Percentiles rank a stretch among this genome's conserved stretches.
These are phyloP conservation scores for Coronaproctus castanopsis DNA, from an alignment of 2,888 invertebrate species.

Conservation along the genomic window DNA sequence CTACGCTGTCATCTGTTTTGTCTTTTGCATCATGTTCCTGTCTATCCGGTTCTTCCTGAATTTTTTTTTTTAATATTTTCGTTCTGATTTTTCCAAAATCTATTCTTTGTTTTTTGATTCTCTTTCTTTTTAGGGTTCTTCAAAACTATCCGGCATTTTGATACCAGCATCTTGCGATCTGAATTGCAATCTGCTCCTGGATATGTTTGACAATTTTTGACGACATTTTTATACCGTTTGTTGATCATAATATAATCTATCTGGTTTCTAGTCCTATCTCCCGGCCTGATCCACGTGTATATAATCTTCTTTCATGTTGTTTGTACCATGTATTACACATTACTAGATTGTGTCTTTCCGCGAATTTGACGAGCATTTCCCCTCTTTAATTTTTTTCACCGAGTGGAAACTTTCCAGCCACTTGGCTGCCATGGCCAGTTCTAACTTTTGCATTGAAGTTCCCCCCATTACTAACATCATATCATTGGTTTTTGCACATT, in stretches of 20 bases:
- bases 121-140: too few species aligned
- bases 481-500: background rate
- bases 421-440: background rate
- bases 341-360: background rate
- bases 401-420: background rate
- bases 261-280: constrained; percentile 1
- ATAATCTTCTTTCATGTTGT: constrained; percentile 1
- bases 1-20: too few species aligned
- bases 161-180: background rate
- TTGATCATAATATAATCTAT: background rate
- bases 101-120: too few species aligned
- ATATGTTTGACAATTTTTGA: background rate
- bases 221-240: background rate
- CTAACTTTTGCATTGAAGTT: background rate
- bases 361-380: constrained; percentile 3
- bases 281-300: constrained; percentile 4
- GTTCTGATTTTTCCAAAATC: too few species aligned
- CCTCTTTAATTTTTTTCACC: background rate
- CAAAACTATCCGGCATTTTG: background rate
- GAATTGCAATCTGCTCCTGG: background rate
- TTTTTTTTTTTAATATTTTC: too few species aligned
- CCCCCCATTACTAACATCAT: background rate
- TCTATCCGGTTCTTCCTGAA: too few species aligned
- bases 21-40: too few species aligned
- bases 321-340: constrained; percentile 4